Conservation (phyloP, 2,797 vertebrate species). For the Gallinago stenura region DNA sequence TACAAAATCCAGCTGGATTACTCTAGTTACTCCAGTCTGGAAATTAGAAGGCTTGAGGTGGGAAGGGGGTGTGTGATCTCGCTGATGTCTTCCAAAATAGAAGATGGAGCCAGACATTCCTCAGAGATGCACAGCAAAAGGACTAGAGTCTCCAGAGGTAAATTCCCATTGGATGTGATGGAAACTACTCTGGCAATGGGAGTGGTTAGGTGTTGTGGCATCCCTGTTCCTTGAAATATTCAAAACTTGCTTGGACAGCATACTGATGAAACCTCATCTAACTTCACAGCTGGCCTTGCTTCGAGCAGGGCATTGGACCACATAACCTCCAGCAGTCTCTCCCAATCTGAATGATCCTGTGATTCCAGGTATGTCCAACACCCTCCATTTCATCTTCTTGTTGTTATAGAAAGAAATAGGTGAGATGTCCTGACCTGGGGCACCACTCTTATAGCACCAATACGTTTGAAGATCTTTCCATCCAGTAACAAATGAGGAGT, state of each 20-base stretch:
- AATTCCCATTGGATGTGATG: neutral
- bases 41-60: neutral
- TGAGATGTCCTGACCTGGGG: neutral
- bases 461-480: neutral
- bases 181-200: neutral
- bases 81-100: neutral
- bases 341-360: neutral
- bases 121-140: neutral
- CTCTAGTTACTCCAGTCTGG: neutral
- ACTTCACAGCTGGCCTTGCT: neutral
- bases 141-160: neutral
- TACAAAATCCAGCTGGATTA: neutral
- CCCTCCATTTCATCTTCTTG: neutral
- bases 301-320: neutral
- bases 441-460: neutral
- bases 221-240: neutral
- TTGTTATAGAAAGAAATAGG: neutral
- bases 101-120: neutral
- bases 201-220: neutral
- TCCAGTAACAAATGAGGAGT: neutral
- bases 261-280: neutral
- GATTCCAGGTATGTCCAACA: neutral
- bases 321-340: neutral
- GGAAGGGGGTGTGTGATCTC: accelerated
- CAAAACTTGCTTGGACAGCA: neutral